Base-by-base conservation (phyloP, 1,140 invertebrate genomes). In the Zaprionus tsacasi region DNA sequence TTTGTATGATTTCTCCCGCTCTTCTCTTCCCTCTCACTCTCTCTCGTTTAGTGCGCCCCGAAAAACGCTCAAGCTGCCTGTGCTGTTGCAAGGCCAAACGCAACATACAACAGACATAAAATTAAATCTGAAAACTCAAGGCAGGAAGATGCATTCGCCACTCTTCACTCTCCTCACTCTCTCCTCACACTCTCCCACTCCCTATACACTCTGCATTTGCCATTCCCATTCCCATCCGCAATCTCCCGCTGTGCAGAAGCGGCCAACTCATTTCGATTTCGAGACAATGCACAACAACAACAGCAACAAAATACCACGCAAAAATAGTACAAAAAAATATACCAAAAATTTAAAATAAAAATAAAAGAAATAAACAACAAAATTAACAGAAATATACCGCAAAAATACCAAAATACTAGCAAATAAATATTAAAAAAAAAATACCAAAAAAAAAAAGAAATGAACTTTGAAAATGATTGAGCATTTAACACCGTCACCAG, bases 51-150 rank as follows among this genome's bases (percentile, higher is more conserved):
- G 80, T 82, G 72, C 73, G 75, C 70, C 69, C 68, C 63, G 82
- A 82, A 86, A 82, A 82, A 43, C 40, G 38, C 70, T 65, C 45
- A 61, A 55, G 17, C 35, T 64, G 35, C 21, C 43, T 10, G 25
- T 36, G 38, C 15, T 61, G 36, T 36, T 8, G 25, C 56, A 88
- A 83, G 85, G 85, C 74, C 81, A 87, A 70, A 78, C 70, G 79
- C 79, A 87, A 85, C 75, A 86, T 88, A 82, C 78, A 21, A 21
- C 21, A 21, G 80, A 88, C 82, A 88, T 81, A 87, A 81, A 87
- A 88, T 81, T 88, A 81, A 87, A 87, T 79, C 72, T 78, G 83
- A 82, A 78, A 76, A 63, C 35, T n/a, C 65, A 66, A 70, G 45
- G 38, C 63, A 73, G 38, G 38, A 78, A 79, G 77, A 80, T 87